Base-by-base conservation (phyloP, 2,113 vertebrate species). In the Gnathonemus longibarbis region DNA sequence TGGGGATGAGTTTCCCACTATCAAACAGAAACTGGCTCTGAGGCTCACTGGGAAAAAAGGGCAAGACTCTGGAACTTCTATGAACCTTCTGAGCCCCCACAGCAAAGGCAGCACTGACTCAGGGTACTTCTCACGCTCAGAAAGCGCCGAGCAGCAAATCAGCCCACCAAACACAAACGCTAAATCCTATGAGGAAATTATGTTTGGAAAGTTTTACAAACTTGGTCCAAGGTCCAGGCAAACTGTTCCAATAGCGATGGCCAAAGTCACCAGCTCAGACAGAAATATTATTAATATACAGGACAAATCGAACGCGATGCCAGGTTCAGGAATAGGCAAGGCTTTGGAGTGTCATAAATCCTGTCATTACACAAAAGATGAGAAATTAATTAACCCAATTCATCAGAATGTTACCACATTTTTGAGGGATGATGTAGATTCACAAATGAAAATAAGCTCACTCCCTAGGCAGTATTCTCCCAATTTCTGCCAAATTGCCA, bases 71-170 rank as follows among this genome's bases (percentile, higher is more conserved):
- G 98, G 99, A 90, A 96, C 97, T 91, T 98, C 98, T 1, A 95
- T 99, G 93, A 98, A 99, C 92, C 97, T 99, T 35, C 95, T 99
- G 86, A 99, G 98, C 95, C 98, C 98, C 35, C 97, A 98, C 84
- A 99, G 98, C 94, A 99, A 99, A 95, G 98, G 98, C 92, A 99
- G 98, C 96, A 99, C 98, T 27, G 98, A 99, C 91, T 99, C 98
- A 0, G 98, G 98, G 66, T 99, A 99, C 93, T 99, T 99, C 94
- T 99, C 98, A 1, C 97, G 98, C 90, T 99, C 98, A 21, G 98
- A 99, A 94, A 99, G 98, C 1, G 96, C 98, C 1, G 98, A 99
- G 93, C 98, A 99, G 92, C 98, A 99, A 90, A 95, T 97, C 42
- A 97, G 97, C 89, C 97, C 98, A 39, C 97, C 98, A 8, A 99